phyloP scores from a whole-genome alignment of 2,113 vertebrate genomes.

The Microcebus murinus region DNA sequence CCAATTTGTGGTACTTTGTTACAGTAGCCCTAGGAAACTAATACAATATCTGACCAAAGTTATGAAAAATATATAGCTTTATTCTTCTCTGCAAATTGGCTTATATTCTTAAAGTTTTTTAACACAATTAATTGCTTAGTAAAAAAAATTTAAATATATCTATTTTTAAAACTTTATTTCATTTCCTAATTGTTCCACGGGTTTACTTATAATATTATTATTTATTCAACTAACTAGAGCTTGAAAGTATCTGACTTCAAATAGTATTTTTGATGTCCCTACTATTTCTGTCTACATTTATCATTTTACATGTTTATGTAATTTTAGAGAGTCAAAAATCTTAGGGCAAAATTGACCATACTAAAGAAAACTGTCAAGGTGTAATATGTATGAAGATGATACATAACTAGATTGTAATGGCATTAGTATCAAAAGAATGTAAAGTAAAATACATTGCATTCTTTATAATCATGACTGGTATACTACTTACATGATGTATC shows the following conservation, averaged over 20 bases:
- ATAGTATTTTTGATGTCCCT: neutral
- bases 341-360: neutral
- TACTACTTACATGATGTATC: neutral
- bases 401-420: neutral
- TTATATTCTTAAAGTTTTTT: neutral
- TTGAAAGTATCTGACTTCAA: neutral
- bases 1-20: neutral
- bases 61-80: neutral
- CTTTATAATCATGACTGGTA: neutral
- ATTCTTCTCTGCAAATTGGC: neutral
- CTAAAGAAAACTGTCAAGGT: neutral
- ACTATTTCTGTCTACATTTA: neutral
- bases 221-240: neutral
- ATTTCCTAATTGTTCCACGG: neutral
- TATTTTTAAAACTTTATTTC: neutral
- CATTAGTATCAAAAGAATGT: neutral
- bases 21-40: neutral
- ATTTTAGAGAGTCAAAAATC: neutral
- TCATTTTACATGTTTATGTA: neutral
- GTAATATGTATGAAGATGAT: neutral
- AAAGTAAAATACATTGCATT: neutral
- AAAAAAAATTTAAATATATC: neutral
- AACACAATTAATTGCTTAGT: neutral
- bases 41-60: neutral
- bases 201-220: neutral